Percentiles rank a stretch among this genome's conserved stretches.
Evolutionary conservation across 2,113 vertebrate species (phyloP).

Genomic region (Indri indri): DNA sequence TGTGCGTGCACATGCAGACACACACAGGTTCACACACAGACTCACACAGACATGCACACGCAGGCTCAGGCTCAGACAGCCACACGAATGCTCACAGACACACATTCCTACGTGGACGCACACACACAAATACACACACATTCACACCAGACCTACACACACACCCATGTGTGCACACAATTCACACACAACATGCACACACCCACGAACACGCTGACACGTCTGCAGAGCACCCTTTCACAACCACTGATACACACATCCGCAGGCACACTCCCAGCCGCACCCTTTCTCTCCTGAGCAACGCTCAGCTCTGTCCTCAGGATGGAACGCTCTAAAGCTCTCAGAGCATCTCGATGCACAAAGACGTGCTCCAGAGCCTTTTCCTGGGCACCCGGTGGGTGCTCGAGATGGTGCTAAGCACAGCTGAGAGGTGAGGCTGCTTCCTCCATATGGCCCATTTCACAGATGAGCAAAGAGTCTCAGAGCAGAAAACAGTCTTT

Average conservation of each 20-base stretch:
- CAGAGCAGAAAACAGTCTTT: background rate
- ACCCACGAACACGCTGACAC: no score
- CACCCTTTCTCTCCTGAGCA: background rate
- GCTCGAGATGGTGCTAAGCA: background rate
- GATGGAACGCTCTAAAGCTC: background rate
- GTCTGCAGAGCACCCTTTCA: background rate
- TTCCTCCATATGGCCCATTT: no score
- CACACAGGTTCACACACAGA: no score
- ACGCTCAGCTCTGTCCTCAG: background rate
- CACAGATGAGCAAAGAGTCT: background rate
- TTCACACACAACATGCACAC: background rate
- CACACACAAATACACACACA: background rate
- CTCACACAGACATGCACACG: no score
- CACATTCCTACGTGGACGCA: background rate
- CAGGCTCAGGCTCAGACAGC: no score
- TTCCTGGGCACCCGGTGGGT: rapidly evolving
- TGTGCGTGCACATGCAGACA: background rate
- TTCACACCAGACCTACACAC: background rate
- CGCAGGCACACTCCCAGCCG: no score
- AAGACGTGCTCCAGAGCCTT: no score
- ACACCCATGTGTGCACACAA: background rate
- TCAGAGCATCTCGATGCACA: background rate
- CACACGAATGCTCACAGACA: no score
- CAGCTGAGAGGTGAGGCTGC: rapidly evolving
- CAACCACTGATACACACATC: no score